phyloP scores from a whole-genome alignment of 2,888 invertebrate genomes.

The Zygogramma bicolorata region DNA sequence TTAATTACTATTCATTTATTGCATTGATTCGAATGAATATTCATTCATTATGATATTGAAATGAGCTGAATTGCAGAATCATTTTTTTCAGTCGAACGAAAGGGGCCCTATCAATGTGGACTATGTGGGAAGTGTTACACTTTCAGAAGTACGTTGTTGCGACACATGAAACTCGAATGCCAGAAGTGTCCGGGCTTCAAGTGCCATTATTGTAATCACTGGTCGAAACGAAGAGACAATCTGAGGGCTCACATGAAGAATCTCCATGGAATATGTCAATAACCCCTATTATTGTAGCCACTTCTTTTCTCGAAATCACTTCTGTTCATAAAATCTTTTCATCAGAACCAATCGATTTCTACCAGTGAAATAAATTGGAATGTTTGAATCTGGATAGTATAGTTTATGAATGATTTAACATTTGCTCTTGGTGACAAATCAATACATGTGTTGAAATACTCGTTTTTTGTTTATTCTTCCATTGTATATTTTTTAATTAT shows the following conservation, averaged over 20 bases:
- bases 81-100: neutral
- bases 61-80: neutral
- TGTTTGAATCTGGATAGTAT: no score
- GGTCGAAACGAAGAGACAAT: constrained; percentile 19
- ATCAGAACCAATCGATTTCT: no score
- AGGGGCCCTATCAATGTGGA: constrained; percentile 27
- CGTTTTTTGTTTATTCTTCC: no score
- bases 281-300: no score
- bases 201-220: constrained; percentile 40
- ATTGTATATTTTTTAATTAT: no score
- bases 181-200: constrained; percentile 50
- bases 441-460: no score
- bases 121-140: constrained; percentile 34
- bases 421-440: no score
- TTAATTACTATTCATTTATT: no score
- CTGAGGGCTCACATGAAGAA: constrained; percentile 18
- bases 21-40: neutral
- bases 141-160: constrained; percentile 52
- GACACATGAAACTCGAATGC: constrained; percentile 53
- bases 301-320: no score
- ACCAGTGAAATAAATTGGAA: no score
- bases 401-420: no score
- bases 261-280: constrained; percentile 6
- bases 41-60: neutral
- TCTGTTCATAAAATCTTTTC: no score